phyloP scores from a whole-genome alignment of 2,888 invertebrate genomes.

The Diabrotica balteata region DNA sequence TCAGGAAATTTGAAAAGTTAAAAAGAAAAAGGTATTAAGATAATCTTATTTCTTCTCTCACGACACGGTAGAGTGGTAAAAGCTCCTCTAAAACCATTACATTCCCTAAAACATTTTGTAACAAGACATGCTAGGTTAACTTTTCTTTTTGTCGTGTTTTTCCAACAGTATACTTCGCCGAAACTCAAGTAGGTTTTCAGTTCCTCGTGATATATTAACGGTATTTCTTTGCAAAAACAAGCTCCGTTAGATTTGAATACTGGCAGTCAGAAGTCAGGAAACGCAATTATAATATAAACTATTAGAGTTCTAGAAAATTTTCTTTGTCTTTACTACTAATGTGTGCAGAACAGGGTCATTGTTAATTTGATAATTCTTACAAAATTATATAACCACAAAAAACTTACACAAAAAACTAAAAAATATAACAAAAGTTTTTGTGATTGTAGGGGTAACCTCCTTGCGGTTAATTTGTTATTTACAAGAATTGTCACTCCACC shows the following conservation, averaged over 20 bases:
- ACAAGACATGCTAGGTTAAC: constrained; percentile 34
- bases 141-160: constrained; percentile 29
- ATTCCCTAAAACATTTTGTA: constrained; percentile 32
- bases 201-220: constrained; percentile 22
- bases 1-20: constrained; percentile 25
- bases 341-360: too few species aligned
- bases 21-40: constrained; percentile 25
- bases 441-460: too few species aligned
- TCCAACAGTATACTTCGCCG: constrained; percentile 20
- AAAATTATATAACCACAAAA: too few species aligned
- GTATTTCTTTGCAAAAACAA: constrained; percentile 15
- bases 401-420: too few species aligned
- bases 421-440: too few species aligned
- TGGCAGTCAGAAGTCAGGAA: too few species aligned
- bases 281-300: too few species aligned
- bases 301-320: too few species aligned
- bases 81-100: constrained; percentile 35
- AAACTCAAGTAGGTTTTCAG: constrained; percentile 23
- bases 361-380: too few species aligned
- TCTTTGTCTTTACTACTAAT: too few species aligned
- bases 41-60: constrained; percentile 30
- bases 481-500: too few species aligned
- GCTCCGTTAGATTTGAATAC: not conserved
- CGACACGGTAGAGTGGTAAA: constrained; percentile 33
- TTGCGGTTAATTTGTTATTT: too few species aligned